Evolutionary conservation across 2,113 vertebrate genomes (phyloP).

Genomic region (Melanostigma gelatinosum): DNA sequence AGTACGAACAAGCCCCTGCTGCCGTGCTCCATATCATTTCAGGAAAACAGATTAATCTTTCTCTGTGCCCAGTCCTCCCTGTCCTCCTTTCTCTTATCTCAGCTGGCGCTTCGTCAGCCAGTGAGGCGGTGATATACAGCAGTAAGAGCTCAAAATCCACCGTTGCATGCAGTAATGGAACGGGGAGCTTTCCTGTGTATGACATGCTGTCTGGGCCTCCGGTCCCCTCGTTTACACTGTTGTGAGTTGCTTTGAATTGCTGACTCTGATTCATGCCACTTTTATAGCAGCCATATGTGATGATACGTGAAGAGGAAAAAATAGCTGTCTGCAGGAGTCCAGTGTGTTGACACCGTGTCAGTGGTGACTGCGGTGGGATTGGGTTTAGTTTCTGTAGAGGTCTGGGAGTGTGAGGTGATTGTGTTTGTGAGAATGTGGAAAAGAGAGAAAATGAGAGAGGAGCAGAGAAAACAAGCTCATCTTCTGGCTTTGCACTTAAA

Average conservation of each 20-base stretch:
- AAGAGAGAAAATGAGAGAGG: background rate
- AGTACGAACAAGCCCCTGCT: background rate
- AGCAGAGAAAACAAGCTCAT: background rate
- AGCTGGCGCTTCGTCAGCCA: slow-evolving; percentile 20
- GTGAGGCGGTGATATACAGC: slow-evolving; percentile 39
- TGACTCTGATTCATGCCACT: slow-evolving; percentile 25
- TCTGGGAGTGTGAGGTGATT: background rate
- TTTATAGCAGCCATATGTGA: slow-evolving; percentile 20
- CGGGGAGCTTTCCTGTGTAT: slow-evolving; percentile 51
- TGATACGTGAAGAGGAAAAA: slow-evolving; percentile 18
- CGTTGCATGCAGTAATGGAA: slow-evolving; percentile 34
- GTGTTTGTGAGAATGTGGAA: slow-evolving; percentile 13
- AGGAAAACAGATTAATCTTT: slow-evolving; percentile 33
- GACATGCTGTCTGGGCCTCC: slow-evolving; percentile 28
- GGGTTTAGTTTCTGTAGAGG: slow-evolving; percentile 1
- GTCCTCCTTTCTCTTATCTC: slow-evolving; percentile 46
- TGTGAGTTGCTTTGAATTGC: slow-evolving; percentile 19
- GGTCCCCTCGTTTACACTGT: slow-evolving; percentile 38
- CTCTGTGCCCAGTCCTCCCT: slow-evolving; percentile 28
- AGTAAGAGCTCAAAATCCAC: slow-evolving; percentile 38
- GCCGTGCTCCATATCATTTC: slow-evolving; percentile 10
- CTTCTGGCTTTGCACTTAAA: slow-evolving; percentile 15
- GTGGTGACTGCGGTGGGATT: slow-evolving; percentile 20
- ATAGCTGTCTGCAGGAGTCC: slow-evolving; percentile 26
- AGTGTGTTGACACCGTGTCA: slow-evolving; percentile 28